Evolutionary conservation across 1,140 invertebrate genomes (phyloP), one percentile per base, ranked within the genome.

Genomic region (Popillia japonica): DNA sequence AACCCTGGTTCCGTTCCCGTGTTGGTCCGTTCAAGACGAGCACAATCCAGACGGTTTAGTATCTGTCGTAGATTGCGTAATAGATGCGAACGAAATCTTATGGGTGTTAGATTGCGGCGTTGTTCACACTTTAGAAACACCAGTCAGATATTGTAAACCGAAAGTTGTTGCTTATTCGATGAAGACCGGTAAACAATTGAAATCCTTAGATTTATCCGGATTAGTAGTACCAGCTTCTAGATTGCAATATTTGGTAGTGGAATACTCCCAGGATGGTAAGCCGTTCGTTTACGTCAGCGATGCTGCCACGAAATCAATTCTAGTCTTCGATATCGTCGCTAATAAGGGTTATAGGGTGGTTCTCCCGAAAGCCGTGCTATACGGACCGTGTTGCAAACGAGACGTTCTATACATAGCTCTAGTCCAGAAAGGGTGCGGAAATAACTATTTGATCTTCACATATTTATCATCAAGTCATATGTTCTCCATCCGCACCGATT

Each of bases 151-250:
- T 78, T 83, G 88, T 9, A 76, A 76, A 76, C 91, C 93, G 0
- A 94, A 93, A 85, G 88, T 94, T 20, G 88, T 93, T 8, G 91
- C 89, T n/a, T 87, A 93, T 68, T 89, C 90, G 79, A 86, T 90
- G 0, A 86, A 89, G 61, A 89, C 88, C 44, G 89, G 89, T 40
- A 91, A 92, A 86, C 85, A 92, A 40, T 87, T 91, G 1, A 92
- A 91, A 82, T 86, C 85, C 34, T 88, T 93, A 42, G 90, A 92
- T 79, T 83, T 93, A 10, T 89, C 87, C 11, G 81, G 87, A 6
- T 84, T 91, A 27, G 86, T 89, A 0, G 88, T 87, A 55, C 80
- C 87, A 0, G 86, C 88, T 4, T 92, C 90, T 10, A 87, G 90
- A 48, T 85, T 93, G 20, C 92, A 93, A 81, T 92, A 92, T 81